Evolutionary conservation across 2,797 vertebrate genomes (phyloP), one percentile per base, ranked within the genome.

Genomic region (Myotis vivesi): DNA sequence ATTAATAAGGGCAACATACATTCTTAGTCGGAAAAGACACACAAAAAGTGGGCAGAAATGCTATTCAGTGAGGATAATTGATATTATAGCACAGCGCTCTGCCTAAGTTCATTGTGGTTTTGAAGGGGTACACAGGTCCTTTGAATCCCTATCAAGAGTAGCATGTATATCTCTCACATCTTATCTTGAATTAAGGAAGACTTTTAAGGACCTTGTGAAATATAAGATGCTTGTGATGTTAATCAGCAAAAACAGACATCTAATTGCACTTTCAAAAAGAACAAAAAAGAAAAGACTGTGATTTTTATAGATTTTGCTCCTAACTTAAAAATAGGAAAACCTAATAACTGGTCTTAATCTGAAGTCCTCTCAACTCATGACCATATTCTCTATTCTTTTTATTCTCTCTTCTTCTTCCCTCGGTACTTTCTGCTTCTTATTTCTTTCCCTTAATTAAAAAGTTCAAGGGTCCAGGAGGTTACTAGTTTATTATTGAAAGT

Each of bases 161-260:
- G 86, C 57, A 76, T 94, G 84, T 28, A 36, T 93, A 33, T 97
- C 97, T 96, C 94, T 96, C 72, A 88, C 23, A 44, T 95, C 95
- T 97, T 98, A 97, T 95, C 96, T 97, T 73, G 94, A 98, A 98
- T 96, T 97, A 97, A 97, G 96, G 87, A 96, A 97, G 89, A 96
- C 51, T 49, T 97, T 97, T 93, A 95, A 62, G 90, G 97, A 97
- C 97, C 95, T 94, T 28, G 83, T 98, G 91, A 94, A 98, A 97
- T 81, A 38, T 55, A 97, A 98, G 85, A 55, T 75, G 80, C 76
- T 97, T 83, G 84, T 92, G 57, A 71, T 97, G 44, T 77, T 97
- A 95, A 97, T 95, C 86, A 96, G 96, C 92, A 95, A 95, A 97
- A 97, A 96, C 96, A 97, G 96, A 92, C 53, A 95, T 95, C 95